Evolutionary conservation across 2,113 vertebrate species (phyloP).

Genomic region (Rhinoderma darwinii): DNA sequence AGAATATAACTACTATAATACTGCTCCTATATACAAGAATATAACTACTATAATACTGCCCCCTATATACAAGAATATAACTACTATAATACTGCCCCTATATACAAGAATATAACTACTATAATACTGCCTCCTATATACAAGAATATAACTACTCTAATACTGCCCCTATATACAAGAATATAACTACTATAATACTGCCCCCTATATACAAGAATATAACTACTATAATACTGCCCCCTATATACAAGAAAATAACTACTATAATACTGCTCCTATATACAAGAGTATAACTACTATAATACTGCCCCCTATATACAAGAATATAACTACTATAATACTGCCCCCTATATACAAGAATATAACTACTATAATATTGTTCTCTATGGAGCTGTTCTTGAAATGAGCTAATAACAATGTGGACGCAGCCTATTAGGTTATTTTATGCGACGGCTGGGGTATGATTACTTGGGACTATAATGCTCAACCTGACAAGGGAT

Average conservation of each 20-base stretch:
- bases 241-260: background rate
- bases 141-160: conserved; percentile 1
- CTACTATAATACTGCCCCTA: background rate
- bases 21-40: background rate
- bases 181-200: background rate
- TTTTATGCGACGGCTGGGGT: too few species aligned
- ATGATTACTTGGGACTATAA: too few species aligned
- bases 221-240: background rate
- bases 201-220: background rate
- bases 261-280: background rate
- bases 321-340: conserved; percentile 9
- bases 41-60: background rate
- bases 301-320: too few species aligned
- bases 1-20: conserved; percentile 1
- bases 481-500: too few species aligned
- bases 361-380: background rate
- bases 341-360: background rate
- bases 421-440: background rate
- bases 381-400: background rate
- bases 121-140: background rate
- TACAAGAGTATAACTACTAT: too few species aligned
- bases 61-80: background rate
- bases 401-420: background rate
- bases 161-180: background rate
- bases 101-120: background rate